These are phyloP conservation scores for Alentia gelatinosa DNA, from an alignment of 2,888 invertebrate genomes.

Conservation along the genomic window DNA sequence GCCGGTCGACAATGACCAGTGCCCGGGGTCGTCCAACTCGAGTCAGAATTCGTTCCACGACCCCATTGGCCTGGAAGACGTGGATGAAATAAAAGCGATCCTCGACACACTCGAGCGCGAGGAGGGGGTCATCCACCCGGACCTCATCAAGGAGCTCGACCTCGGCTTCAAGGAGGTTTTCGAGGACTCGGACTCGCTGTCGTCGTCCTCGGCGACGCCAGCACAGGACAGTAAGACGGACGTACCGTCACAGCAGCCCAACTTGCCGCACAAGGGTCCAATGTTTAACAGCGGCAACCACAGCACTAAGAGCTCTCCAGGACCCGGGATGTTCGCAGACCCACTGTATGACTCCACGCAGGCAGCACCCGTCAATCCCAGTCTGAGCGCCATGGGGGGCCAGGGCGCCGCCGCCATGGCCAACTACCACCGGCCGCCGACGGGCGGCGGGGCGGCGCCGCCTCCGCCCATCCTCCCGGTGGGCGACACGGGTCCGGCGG, in stretches of 20 bases:
- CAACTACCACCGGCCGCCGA: conserved; percentile 40
- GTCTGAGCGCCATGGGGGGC: conserved; percentile 43
- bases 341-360: conserved; percentile 45
- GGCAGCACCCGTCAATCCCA: neutral
- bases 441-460: conserved; percentile 48
- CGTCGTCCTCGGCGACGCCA: neutral
- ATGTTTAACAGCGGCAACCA: conserved; percentile 41
- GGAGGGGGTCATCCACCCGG: conserved; percentile 66
- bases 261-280: conserved; percentile 29
- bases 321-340: conserved; percentile 55
- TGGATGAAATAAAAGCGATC: conserved; percentile 74
- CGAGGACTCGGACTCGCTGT: neutral
- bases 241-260: neutral
- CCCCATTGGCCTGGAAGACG: conserved; percentile 65
- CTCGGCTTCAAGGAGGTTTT: conserved; percentile 38
- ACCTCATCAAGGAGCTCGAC: conserved; percentile 56
- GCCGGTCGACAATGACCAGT: conserved; percentile 81
- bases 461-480: conserved; percentile 57
- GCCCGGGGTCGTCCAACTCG: conserved; percentile 56
- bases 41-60: conserved; percentile 53
- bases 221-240: neutral
- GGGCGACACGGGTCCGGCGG: conserved; percentile 88
- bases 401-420: conserved; percentile 30
- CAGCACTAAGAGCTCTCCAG: conserved; percentile 30
- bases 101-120: conserved; percentile 92